These are phyloP conservation scores for Aptenodytes patagonicus DNA, from an alignment of 2,113 vertebrate genomes.

Conservation along the genomic window DNA sequence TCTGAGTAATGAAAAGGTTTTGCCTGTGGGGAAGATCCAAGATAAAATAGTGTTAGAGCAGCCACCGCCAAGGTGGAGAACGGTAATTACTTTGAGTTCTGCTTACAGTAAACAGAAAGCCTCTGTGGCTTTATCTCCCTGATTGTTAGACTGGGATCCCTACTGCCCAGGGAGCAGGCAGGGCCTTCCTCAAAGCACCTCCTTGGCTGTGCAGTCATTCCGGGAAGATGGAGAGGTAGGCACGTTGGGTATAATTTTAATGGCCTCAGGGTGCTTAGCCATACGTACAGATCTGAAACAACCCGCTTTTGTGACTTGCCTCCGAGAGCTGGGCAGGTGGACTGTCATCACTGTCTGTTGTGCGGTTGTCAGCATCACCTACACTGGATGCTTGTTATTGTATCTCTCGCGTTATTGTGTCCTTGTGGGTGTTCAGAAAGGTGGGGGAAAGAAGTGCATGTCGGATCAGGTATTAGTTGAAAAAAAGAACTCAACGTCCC, in stretches of 20 bases:
- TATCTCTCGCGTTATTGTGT: fast-evolving
- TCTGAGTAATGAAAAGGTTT: conserved; percentile 32
- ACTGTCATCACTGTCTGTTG: fast-evolving
- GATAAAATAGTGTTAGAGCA: conserved; percentile 32
- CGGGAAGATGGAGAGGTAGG: background rate
- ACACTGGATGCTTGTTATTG: fast-evolving
- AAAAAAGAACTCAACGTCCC: fast-evolving
- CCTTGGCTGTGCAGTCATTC: background rate
- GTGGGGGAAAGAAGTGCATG: background rate
- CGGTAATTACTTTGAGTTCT: conserved; percentile 25
- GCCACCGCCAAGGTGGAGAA: background rate
- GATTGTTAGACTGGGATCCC: background rate
- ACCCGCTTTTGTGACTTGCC: background rate
- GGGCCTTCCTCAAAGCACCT: background rate
- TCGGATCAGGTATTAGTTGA: background rate
- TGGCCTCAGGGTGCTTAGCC: background rate
- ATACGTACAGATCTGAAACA: fast-evolving
- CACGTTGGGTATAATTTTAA: fast-evolving
- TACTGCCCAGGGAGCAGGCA: background rate
- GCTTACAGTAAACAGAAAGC: conserved; percentile 53
- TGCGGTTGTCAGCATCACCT: background rate
- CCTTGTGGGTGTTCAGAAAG: background rate
- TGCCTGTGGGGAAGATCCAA: conserved; percentile 47
- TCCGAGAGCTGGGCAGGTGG: background rate
- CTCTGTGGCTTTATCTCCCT: background rate